Conservation (phyloP, 2,113 vertebrate genomes). For the Clarias batrachus region DNA sequence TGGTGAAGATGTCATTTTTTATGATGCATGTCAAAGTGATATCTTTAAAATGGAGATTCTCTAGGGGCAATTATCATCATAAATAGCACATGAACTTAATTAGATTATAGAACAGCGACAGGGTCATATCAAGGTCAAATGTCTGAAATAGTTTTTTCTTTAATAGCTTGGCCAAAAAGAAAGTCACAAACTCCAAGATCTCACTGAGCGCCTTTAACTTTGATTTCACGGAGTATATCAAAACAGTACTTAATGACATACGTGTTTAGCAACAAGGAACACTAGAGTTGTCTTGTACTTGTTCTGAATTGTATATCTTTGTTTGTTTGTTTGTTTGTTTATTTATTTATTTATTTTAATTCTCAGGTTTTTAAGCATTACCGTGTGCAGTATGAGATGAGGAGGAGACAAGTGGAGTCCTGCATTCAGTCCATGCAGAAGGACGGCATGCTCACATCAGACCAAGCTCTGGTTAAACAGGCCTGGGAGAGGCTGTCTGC, state of each 20-base stretch:
- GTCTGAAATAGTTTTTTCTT: not conserved
- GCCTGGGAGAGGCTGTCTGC: slow-evolving; percentile 89
- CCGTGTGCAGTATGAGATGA: slow-evolving; percentile 87
- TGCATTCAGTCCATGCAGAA: slow-evolving; percentile 81
- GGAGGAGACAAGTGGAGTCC: slow-evolving; percentile 85
- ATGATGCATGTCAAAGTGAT: not conserved
- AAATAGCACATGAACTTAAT: not conserved
- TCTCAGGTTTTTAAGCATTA: slow-evolving; percentile 89
- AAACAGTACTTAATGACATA: not conserved
- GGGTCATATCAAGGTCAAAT: too few species aligned
- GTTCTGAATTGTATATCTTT: not conserved
- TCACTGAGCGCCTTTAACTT: too few species aligned
- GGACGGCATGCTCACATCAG: slow-evolving; percentile 90
- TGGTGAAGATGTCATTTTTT: too few species aligned
- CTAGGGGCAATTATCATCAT: not conserved
- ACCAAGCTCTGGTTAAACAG: slow-evolving; percentile 93
- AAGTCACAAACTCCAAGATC: too few species aligned
- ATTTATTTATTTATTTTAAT: not conserved
- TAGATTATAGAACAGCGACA: not conserved
- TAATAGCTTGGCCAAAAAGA: too few species aligned
- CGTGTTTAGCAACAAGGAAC: not conserved
- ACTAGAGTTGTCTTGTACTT: not conserved
- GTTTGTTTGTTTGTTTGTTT: not conserved
- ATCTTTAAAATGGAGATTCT: not conserved
- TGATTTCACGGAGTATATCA: not conserved